Evolutionary conservation across 2,797 vertebrate species (phyloP), one percentile per base, ranked within the genome.

Genomic region (Myotis findleyi): DNA sequence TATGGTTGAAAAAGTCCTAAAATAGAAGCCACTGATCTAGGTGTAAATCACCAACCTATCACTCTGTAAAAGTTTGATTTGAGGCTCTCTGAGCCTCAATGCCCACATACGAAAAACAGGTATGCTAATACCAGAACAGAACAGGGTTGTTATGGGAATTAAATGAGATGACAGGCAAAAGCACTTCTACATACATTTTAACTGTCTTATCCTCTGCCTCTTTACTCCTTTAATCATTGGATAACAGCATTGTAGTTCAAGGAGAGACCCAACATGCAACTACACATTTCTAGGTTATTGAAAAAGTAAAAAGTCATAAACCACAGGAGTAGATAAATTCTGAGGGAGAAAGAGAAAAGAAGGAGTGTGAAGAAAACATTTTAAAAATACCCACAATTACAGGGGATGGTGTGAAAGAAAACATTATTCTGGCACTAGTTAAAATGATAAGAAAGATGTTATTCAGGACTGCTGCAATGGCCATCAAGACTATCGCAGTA

Each of bases 231-330:
- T n/a, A 83, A 69, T 23, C 59, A 11, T 73, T 82, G 41, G 33
- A 82, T 73, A 20, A 53, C 5, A 92, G 41, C 62, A n/a, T 16
- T 75, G 10, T 14, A 69, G 14, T 75, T 82, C 30, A 68, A 87
- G 72, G 49, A 69, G 41, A 96, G n/a, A 53, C 5, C 7, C 10
- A 69, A 71, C 17, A 71, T 18, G 4, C 9, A 64, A 62, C 17
- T 18, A 25, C 51, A 92, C 41, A 76, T 66, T 44, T 75, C 41
- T 71, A 80, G n/a, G 36, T 51, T 84, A 51, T 36, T 23, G 11
- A 90, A 69, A 25, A 88, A 88, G 59, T 47, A 57, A 83, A 73
- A 92, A 69, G 25, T 73, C 82, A 44, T 71, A 83, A 87, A 53
- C 11, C 57, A 59, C 20, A 38, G n/a, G n/a, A 68, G 72, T 27